A percentile compares a stretch with the other conserved stretches of the same genome.
These are phyloP conservation scores for Phallusia fumigata DNA, from an alignment of 23 tunicate genomes.

Conservation along the genomic window DNA sequence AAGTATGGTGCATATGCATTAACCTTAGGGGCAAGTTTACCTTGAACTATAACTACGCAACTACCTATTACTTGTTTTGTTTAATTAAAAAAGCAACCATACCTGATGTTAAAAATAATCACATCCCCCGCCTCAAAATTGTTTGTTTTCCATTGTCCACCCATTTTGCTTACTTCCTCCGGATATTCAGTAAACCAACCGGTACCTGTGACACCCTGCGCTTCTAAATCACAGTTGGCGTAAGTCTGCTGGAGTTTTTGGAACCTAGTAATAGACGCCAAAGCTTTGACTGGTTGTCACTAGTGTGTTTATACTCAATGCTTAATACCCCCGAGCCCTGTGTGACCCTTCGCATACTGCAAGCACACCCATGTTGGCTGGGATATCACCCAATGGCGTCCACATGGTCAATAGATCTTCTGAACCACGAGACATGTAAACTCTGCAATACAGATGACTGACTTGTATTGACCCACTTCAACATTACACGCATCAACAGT, in stretches of 20 bases:
- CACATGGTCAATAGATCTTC: slow-evolving; percentile 21
- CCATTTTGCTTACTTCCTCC: slow-evolving; percentile 20
- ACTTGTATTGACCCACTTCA: no score
- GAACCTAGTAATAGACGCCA: neutral
- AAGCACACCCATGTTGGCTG: slow-evolving; percentile 31
- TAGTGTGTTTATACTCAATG: neutral
- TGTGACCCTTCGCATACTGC: slow-evolving; percentile 34
- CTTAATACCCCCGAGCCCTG: slow-evolving; percentile 10
- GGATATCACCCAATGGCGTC: slow-evolving; percentile 29
- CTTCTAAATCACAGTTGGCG: slow-evolving; percentile 36
- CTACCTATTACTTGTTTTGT: no score
- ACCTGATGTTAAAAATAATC: slow-evolving; percentile 37
- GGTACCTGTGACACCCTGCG: slow-evolving; percentile 18
- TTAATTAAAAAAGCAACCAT: no score
- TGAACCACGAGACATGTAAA: slow-evolving; percentile 29
- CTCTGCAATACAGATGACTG: neutral
- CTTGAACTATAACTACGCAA: no score
- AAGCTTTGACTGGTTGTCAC: neutral
- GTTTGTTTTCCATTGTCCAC: slow-evolving; percentile 31
- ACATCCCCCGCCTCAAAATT: slow-evolving; percentile 40
- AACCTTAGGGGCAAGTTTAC: no score
- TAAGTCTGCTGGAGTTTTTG: slow-evolving; percentile 24
- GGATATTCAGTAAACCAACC: slow-evolving; percentile 44
- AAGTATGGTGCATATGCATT: no score
- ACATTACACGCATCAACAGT: no score